Evolutionary conservation across 2,113 vertebrate species (phyloP).

Genomic region (Lamprotornis superbus): DNA sequence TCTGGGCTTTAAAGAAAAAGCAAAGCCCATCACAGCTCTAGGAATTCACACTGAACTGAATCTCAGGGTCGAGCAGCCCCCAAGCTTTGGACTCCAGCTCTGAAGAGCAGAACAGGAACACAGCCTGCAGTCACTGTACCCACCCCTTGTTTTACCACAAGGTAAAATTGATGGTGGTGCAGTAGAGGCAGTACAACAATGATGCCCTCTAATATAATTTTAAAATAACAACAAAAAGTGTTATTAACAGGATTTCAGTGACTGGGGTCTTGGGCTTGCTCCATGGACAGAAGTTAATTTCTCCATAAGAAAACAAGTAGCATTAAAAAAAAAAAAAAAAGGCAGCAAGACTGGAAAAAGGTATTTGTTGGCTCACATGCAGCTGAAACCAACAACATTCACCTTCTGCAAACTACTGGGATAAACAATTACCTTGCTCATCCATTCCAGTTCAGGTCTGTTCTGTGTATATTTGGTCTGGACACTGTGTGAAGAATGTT

Average conservation of each 20-base stretch:
- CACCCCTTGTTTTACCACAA: rapidly evolving
- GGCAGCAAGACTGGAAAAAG: not conserved
- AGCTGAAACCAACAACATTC: not conserved
- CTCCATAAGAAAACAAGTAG: not conserved
- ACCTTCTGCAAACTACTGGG: not conserved
- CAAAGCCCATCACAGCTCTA: not conserved
- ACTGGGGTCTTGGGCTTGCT: not conserved
- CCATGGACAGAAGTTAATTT: not conserved
- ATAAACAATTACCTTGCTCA: not conserved
- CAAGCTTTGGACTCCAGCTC: not conserved
- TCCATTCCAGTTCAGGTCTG: not conserved
- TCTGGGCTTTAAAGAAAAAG: not conserved
- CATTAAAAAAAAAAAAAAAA: not conserved
- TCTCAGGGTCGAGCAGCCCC: not conserved
- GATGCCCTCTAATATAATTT: not conserved
- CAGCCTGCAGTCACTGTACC: not conserved
- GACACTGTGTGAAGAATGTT: not conserved
- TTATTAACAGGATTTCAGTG: not conserved
- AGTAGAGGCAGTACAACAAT: not conserved
- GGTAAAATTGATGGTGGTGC: not conserved
- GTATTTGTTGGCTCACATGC: not conserved
- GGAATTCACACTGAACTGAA: not conserved
- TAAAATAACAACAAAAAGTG: not conserved
- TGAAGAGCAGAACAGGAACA: not conserved
- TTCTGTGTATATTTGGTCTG: not conserved